phyloP scores from a whole-genome alignment of 2,888 invertebrate species.

The Rhamphomyia laevipes region DNA sequence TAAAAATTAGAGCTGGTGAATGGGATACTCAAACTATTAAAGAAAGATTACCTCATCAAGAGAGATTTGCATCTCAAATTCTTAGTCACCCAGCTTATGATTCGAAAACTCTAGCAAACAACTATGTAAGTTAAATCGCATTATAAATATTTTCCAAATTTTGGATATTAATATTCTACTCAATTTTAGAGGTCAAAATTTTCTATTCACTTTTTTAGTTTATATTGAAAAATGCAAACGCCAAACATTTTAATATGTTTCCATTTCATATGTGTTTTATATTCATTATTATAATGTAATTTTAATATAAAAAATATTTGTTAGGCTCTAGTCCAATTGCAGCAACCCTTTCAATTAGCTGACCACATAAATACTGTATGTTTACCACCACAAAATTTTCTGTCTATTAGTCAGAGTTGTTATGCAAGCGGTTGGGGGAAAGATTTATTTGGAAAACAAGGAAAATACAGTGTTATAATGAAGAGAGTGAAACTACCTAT shows the following conservation, averaged over 20 bases:
- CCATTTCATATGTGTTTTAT: too few species aligned
- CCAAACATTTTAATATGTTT: too few species aligned
- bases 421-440: slow-evolving; percentile 35
- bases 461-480: slow-evolving; percentile 46
- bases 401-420: slow-evolving; percentile 26
- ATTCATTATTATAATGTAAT: too few species aligned
- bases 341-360: slow-evolving; percentile 46
- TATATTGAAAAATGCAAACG: too few species aligned
- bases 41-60: slow-evolving; percentile 59
- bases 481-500: slow-evolving; percentile 58
- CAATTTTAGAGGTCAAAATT: too few species aligned
- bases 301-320: slow-evolving; percentile 46
- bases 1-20: slow-evolving; percentile 57
- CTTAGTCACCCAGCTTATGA: slow-evolving; percentile 42
- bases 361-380: slow-evolving; percentile 57
- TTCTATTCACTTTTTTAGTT: too few species aligned
- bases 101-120: slow-evolving; percentile 47
- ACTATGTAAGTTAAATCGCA: slow-evolving; percentile 31
- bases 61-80: slow-evolving; percentile 42
- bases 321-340: slow-evolving; percentile 53
- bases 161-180: too few species aligned
- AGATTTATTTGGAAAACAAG: slow-evolving; percentile 31
- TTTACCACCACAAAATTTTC: slow-evolving; percentile 44
- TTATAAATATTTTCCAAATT: too few species aligned
- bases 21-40: slow-evolving; percentile 68